Base-by-base conservation (phyloP, 2,888 invertebrate species). In the Pardosa pseudoannulata region DNA sequence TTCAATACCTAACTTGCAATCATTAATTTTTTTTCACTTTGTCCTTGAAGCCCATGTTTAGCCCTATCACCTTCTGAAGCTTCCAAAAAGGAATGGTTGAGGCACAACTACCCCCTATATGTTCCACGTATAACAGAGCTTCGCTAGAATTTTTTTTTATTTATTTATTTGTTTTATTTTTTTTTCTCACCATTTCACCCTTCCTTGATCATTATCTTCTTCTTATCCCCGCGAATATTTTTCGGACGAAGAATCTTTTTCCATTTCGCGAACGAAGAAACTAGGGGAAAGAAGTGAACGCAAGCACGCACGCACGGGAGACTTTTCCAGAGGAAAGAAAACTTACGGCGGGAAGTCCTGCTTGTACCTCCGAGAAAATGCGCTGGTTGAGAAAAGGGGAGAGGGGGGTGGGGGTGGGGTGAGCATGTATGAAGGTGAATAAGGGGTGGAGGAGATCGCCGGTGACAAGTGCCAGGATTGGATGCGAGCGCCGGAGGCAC, bases 401-500 rank as follows among this genome's bases (percentile, higher is more conserved):
- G 6, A 19, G 11, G 39, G 23, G 74, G 46, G 50, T 23, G 39
- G 46, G 41, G 62, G 41, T 31, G 46, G 2, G 2, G 11, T 6
- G 71, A 9, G 9, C 9, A 9, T 9, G 36, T n/a, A n/a, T n/a
- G 36, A 36, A 9, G 36, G 9, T 5, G 36, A 36, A 9, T 5
- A 36, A 9, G 36, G 36, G 36, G 36, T 7, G 11, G 19, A 9
- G n/a, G 13, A n/a, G n/a, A 46, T 79, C 65, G 79, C 68, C 73
- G 68, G 85, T 79, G 86, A 75, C 79, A 79, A 86, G 79, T 75
- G 79, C 79, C 75, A 80, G 79, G 85, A 79, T 79, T 86, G 86
- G 79, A 86, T 86, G 79, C 74, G 79, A 75, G 32, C 50, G 82
- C 79, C 79, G 29, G 13, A 70, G 23, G 79, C 73, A 74, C 74